Evolutionary conservation across 53 echinoderm and acorn worm species (phyloP).

Genomic region (Luidia sarsii): DNA sequence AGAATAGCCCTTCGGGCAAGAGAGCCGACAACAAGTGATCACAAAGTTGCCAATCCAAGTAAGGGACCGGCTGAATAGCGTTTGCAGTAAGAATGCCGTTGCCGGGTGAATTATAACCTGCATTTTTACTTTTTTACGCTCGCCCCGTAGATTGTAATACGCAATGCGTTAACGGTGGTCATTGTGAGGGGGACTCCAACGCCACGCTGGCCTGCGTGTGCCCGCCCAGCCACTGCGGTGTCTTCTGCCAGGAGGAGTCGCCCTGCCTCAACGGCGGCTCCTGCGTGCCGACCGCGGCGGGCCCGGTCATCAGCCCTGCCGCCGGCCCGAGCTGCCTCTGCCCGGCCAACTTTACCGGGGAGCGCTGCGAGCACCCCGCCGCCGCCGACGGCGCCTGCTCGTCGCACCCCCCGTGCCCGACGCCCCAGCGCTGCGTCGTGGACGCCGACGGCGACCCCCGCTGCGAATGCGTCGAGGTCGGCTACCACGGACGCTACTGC

Average conservation of each 20-base stretch:
- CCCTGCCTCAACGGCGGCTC: conserved; percentile 69
- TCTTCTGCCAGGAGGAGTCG: conserved; percentile 52
- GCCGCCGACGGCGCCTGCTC: conserved; percentile 27
- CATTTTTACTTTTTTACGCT: too few species aligned
- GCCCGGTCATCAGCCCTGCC: background rate
- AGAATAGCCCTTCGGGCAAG: too few species aligned
- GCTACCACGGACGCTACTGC: conserved; percentile 66
- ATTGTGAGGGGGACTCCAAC: conserved; percentile 31
- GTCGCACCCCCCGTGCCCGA: conserved; percentile 54
- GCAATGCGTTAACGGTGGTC: conserved; percentile 61
- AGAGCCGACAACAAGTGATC: too few species aligned
- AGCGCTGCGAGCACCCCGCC: conserved; percentile 58
- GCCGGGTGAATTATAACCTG: too few species aligned
- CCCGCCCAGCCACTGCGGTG: conserved; percentile 49
- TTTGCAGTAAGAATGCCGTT: too few species aligned
- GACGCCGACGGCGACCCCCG: conserved; percentile 43
- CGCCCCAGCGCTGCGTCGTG: conserved; percentile 49
- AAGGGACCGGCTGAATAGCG: too few species aligned
- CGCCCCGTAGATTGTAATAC: conserved; percentile 53
- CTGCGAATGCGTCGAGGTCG: conserved; percentile 54
- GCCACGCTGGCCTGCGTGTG: conserved; percentile 41
- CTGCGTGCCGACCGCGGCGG: conserved; percentile 15
- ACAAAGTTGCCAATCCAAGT: too few species aligned
- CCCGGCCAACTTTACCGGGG: conserved; percentile 52
- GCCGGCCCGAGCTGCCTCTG: conserved; percentile 52